Evolutionary conservation across 2,113 vertebrate genomes (phyloP).

Genomic region (Taurulus bubalis): DNA sequence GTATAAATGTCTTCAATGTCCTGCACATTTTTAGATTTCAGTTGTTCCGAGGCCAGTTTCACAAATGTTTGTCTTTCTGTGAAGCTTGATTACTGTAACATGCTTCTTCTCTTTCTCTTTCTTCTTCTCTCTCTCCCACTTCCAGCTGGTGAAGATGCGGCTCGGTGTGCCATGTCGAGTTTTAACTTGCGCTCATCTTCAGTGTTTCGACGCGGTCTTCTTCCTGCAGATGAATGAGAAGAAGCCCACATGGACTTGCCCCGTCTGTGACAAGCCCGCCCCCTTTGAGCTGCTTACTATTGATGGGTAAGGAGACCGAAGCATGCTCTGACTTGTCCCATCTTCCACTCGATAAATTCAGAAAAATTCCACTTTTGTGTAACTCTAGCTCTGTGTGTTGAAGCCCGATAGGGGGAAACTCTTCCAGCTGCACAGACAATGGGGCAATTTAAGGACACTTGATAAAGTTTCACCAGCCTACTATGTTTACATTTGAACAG

Average conservation of each 20-base stretch:
- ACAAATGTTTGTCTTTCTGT: background rate
- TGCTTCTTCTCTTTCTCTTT: too few relatives aligned
- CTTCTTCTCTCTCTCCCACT: background rate
- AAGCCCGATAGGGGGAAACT: background rate
- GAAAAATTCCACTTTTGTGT: background rate
- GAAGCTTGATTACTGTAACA: background rate
- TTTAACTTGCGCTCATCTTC: constrained; percentile 94
- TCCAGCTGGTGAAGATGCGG: constrained; percentile 98
- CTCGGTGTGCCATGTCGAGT: constrained; percentile 95
- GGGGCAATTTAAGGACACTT: background rate
- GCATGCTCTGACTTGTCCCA: constrained; percentile 18
- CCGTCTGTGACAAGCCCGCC: constrained; percentile 96
- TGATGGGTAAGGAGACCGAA: constrained; percentile 88
- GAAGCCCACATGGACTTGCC: constrained; percentile 98
- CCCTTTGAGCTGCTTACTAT: constrained; percentile 97
- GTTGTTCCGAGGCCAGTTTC: background rate
- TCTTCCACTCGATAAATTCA: constrained; percentile 13
- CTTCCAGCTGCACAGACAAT: constrained; percentile 7
- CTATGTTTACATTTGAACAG: background rate
- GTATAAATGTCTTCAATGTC: constrained; percentile 51
- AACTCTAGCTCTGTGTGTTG: background rate
- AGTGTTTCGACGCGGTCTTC: constrained; percentile 99
- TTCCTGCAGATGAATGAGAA: constrained; percentile 99
- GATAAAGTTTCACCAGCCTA: constrained; percentile 7
- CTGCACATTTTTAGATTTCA: background rate